A percentile compares a stretch with the other conserved stretches of the same genome.
phyloP scores from a whole-genome alignment of 2,888 invertebrate species.

The Cancer borealis region DNA sequence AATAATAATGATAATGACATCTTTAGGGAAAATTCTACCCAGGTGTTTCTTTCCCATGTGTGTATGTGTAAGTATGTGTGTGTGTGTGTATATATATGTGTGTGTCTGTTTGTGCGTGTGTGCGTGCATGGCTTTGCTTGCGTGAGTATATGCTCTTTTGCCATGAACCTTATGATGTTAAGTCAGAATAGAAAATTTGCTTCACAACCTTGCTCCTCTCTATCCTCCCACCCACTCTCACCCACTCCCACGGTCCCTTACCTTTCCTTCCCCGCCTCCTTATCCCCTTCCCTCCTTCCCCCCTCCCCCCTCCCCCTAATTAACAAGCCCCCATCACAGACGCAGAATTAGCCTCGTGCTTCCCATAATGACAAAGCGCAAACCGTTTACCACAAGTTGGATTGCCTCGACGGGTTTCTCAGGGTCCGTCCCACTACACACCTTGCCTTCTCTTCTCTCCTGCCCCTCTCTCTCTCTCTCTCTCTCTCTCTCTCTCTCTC shows the following conservation, averaged over 20 bases:
- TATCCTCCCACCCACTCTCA: neutral
- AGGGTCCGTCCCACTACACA: neutral
- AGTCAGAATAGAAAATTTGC: neutral
- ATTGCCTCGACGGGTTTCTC: neutral
- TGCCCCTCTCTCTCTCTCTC: neutral
- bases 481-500: neutral
- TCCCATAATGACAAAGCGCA: slow-evolving; percentile 7
- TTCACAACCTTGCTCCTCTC: neutral
- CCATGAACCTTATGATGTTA: neutral
- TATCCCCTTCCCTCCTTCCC: neutral
- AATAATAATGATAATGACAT: neutral
- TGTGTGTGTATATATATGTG: neutral
- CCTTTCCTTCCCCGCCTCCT: neutral
- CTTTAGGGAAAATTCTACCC: neutral
- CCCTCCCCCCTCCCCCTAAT: neutral
- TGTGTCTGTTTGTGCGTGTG: neutral
- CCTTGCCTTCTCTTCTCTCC: neutral
- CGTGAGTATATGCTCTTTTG: neutral
- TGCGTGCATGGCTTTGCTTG: neutral
- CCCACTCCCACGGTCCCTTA: neutral
- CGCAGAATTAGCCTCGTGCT: neutral
- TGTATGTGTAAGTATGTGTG: slow-evolving; percentile 6
- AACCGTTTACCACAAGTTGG: neutral
- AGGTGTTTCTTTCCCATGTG: neutral
- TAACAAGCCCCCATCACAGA: slow-evolving; percentile 29